Percentiles rank a stretch among this genome's conserved stretches.
Conservation (phyloP, 2,888 invertebrate species). For the Ormyrus labotus region DNA sequence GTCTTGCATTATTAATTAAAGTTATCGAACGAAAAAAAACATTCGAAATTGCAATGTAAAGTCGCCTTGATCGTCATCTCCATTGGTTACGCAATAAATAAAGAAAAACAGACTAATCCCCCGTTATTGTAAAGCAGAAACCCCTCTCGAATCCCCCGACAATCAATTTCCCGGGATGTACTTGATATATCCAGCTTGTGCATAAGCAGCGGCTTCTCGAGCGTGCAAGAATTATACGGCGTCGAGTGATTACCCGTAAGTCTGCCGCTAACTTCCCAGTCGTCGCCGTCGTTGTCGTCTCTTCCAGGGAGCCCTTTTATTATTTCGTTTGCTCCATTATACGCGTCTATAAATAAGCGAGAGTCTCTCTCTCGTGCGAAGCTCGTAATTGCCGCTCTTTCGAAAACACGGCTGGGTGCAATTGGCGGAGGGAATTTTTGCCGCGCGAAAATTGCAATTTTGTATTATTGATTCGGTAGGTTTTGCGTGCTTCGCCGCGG, state of each 20-base stretch:
- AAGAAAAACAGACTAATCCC: no score
- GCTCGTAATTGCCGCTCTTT: neutral
- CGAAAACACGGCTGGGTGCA: neutral
- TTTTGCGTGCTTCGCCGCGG: no score
- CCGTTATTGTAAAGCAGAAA: no score
- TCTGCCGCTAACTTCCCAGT: slow-evolving; percentile 27
- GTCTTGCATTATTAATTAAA: no score
- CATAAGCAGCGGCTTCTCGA: slow-evolving; percentile 27
- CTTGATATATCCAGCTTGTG: neutral
- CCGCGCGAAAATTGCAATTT: slow-evolving; percentile 10
- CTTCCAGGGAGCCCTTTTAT: slow-evolving; percentile 34
- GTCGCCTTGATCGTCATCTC: no score
- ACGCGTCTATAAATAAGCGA: slow-evolving; percentile 31
- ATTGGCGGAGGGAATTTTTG: slow-evolving; percentile 22
- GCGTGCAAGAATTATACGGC: slow-evolving; percentile 55
- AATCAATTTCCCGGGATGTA: slow-evolving; percentile 49
- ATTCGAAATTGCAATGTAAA: no score
- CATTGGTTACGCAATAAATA: no score
- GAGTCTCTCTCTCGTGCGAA: neutral
- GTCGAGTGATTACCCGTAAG: slow-evolving; percentile 49
- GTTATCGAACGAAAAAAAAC: no score
- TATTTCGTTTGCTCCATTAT: slow-evolving; percentile 41
- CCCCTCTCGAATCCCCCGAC: slow-evolving; percentile 22
- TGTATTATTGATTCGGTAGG: slow-evolving; percentile 23
- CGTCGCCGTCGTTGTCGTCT: neutral